Evolutionary conservation across 1,140 invertebrate genomes (phyloP), one percentile per base, ranked within the genome.

Genomic region (Chironomus tepperi): DNA sequence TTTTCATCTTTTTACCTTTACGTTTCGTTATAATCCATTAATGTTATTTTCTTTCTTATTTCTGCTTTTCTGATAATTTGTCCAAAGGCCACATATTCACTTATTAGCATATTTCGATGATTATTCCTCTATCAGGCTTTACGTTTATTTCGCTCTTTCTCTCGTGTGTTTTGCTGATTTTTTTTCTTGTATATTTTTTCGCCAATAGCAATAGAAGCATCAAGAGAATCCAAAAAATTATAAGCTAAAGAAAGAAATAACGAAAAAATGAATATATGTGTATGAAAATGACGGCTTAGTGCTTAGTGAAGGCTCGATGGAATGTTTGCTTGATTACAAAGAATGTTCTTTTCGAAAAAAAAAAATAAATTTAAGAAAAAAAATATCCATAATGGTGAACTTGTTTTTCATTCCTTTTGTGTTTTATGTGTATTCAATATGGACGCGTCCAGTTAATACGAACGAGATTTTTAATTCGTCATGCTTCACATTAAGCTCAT

Each of bases 391-490:
- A 57, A 57, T 57, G 47, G 47, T 57, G 47, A 57, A 57, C 47
- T 57, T 57, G 47, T 57, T 57, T 57, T 57, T 57, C 47, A 57
- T 57, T 57, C 65, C 65, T 70, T 18, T 18, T 21, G 65, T 70
- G 65, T 70, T 70, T 70, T 70, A 70, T 70, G 65, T 70, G 19
- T 70, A 19, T 70, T 70, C 65, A 70, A 70, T 70, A 70, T 70
- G 65, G 65, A 67, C 43, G 43, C 43, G 64, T 19, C 65, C 65
- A 70, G 16, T 70, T 19, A 18, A 70, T 21, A 70, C 47, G 47
- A 57, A 57, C 10, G 47, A 57, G 47, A 57, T 57, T 57, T 57
- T 57, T 57, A 70, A 21, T 70, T 70, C 65, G 65, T 70, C 65
- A 70, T 70, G 65, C 65, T 70, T 70, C 65, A 70, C 19, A 70